Evolutionary conservation across 1,140 invertebrate species (phyloP).

Genomic region (Ctenoplectra terminalis): DNA sequence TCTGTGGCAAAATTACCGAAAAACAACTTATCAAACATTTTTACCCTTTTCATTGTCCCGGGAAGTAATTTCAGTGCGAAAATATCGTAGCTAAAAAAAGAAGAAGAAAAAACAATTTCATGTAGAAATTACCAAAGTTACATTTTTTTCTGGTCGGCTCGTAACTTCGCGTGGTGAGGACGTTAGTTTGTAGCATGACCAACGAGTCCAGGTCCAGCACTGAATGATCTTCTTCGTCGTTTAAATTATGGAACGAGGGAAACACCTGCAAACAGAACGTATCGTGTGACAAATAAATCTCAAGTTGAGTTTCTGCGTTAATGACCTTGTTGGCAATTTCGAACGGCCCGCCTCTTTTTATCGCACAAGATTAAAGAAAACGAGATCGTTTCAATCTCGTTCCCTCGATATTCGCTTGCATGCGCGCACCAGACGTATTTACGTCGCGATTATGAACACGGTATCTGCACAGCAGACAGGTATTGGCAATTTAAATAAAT

Average conservation of each 20-base stretch:
- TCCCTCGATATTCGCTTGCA: background rate
- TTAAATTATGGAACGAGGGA: slow-evolving; percentile 46
- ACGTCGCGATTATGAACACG: background rate
- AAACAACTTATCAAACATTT: no score
- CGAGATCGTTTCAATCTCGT: background rate
- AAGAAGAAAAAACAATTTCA: background rate
- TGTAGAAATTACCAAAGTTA: slow-evolving; percentile 71
- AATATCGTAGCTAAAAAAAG: no score
- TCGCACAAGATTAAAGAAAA: background rate
- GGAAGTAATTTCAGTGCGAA: no score
- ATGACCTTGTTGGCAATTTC: slow-evolving; percentile 27
- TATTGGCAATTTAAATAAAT: slow-evolving; percentile 16
- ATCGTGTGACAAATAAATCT: slow-evolving; percentile 36
- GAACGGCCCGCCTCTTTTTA: background rate
- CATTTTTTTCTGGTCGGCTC: slow-evolving; percentile 74
- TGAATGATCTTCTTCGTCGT: slow-evolving; percentile 72
- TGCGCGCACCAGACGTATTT: background rate
- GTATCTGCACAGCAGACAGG: background rate
- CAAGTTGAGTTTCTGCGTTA: slow-evolving; percentile 12
- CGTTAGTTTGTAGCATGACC: slow-evolving; percentile 64
- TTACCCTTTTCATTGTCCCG: no score
- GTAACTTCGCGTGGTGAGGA: slow-evolving; percentile 53
- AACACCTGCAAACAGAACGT: slow-evolving; percentile 60
- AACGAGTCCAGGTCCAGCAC: slow-evolving; percentile 78
- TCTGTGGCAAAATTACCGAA: no score